phyloP scores from a whole-genome alignment of 2,113 vertebrate genomes.

The Chaetodon auriga region DNA sequence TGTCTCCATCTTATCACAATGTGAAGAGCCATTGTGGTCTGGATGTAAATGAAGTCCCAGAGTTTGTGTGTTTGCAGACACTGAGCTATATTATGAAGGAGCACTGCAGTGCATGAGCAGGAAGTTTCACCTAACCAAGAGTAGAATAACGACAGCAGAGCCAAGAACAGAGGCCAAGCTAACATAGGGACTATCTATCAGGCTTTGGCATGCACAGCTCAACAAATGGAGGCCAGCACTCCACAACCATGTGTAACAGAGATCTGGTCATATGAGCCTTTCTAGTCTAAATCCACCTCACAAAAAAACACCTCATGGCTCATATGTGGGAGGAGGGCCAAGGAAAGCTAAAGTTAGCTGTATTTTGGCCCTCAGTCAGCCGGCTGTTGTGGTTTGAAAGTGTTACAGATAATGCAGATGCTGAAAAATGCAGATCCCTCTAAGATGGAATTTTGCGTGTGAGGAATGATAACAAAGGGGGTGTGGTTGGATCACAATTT shows the following conservation, averaged over 20 bases:
- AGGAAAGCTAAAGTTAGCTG: slow-evolving; percentile 20
- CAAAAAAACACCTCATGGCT: slow-evolving; percentile 30
- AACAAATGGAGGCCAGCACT: slow-evolving; percentile 50
- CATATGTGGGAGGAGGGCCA: not conserved
- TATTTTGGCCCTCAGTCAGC: slow-evolving; percentile 3
- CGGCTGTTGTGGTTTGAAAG: not conserved
- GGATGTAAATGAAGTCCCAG: not conserved
- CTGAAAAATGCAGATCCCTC: not conserved
- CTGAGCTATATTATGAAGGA: slow-evolving; percentile 10
- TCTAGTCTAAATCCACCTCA: slow-evolving; percentile 30
- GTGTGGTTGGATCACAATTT: slow-evolving; percentile 37
- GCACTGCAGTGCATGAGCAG: not conserved
- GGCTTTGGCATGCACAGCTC: slow-evolving; percentile 43
- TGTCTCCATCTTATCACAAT: not conserved
- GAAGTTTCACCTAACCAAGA: slow-evolving; percentile 33
- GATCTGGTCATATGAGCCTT: slow-evolving; percentile 54
- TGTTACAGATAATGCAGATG: slow-evolving; percentile 7
- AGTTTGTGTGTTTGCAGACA: not conserved
- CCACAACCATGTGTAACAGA: slow-evolving; percentile 59
- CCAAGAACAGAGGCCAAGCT: slow-evolving; percentile 49
- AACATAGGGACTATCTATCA: slow-evolving; percentile 60
- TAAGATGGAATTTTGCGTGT: slow-evolving; percentile 7
- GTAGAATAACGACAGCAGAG: slow-evolving; percentile 52
- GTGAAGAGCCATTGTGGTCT: not conserved
- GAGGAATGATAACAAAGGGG: slow-evolving; percentile 16